Evolutionary conservation across 2,888 invertebrate genomes (phyloP).

Genomic region (Anticlea derivata): DNA sequence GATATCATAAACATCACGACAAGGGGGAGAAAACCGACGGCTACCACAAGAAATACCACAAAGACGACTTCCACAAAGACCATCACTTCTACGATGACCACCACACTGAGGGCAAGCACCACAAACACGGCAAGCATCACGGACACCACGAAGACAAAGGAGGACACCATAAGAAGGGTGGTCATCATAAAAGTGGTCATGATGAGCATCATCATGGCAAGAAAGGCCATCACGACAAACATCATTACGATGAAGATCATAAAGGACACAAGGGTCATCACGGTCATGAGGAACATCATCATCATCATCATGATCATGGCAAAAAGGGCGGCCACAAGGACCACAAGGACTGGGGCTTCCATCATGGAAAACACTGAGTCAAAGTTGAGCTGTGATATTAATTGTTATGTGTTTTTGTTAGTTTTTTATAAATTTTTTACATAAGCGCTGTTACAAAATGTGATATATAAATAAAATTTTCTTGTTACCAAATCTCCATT

Average conservation of each 20-base stretch:
- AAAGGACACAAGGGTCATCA: constrained; percentile 79
- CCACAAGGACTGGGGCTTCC: constrained; percentile 76
- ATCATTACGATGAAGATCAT: constrained; percentile 73
- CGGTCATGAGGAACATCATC: constrained; percentile 77
- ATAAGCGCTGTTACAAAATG: constrained; percentile 41
- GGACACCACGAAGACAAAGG: constrained; percentile 73
- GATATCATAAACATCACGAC: constrained; percentile 73
- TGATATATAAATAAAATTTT: constrained; percentile 32
- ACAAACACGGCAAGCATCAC: constrained; percentile 75
- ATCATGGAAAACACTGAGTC: constrained; percentile 75
- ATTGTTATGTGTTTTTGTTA: constrained; percentile 56
- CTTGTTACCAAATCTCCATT: neutral
- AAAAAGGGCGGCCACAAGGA: constrained; percentile 76
- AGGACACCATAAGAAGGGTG: constrained; percentile 76
- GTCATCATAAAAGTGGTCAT: constrained; percentile 72
- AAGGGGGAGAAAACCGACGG: constrained; percentile 76
- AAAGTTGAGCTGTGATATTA: constrained; percentile 67
- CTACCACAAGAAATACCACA: constrained; percentile 78
- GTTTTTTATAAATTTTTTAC: constrained; percentile 52
- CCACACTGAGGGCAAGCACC: constrained; percentile 76
- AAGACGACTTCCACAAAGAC: constrained; percentile 77
- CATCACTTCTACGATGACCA: constrained; percentile 79
- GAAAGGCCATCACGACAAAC: constrained; percentile 75
- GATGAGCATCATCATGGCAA: constrained; percentile 77
- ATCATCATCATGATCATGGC: constrained; percentile 76